phyloP scores from a whole-genome alignment of 1,140 invertebrate genomes.

The Drosophila rhopaloa region DNA sequence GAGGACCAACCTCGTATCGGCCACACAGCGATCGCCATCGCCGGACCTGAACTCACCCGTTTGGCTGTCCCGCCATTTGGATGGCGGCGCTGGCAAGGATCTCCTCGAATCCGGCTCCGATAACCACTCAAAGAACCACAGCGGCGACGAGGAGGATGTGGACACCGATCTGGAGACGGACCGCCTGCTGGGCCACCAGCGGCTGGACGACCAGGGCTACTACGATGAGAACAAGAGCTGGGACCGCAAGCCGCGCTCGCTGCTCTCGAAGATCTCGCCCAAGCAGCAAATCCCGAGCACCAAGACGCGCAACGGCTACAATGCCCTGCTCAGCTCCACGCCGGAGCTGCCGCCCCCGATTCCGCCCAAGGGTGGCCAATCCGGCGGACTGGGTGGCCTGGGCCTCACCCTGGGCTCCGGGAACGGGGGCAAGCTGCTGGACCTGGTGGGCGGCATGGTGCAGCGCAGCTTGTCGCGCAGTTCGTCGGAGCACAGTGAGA shows the following conservation, averaged over 20 bases:
- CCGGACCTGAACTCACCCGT: conserved; percentile 75
- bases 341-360: conserved; percentile 75
- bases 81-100: conserved; percentile 50
- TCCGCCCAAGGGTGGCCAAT: conserved; percentile 65
- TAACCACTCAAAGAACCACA: conserved; percentile 80
- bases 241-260: conserved; percentile 75
- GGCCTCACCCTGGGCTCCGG: conserved; percentile 8
- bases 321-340: conserved; percentile 78
- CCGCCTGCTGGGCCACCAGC: conserved; percentile 93
- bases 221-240: conserved; percentile 92
- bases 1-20: conserved; percentile 33
- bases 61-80: conserved; percentile 75
- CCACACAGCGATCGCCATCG: conserved; percentile 58
- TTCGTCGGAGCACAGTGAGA: conserved; percentile 79
- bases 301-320: conserved; percentile 83
- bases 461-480: conserved; percentile 69
- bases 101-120: conserved; percentile 68
- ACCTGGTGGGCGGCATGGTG: conserved; percentile 51
- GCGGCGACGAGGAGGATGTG: conserved; percentile 89
- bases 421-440: conserved; percentile 56
- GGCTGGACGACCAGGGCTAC: conserved; percentile 95
- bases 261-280: conserved; percentile 81
- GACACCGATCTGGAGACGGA: conserved; percentile 96
- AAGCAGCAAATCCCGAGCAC: conserved; percentile 79
- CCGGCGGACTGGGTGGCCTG: conserved; percentile 11